Percentiles rank a stretch among this genome's conserved stretches.
Conservation (phyloP, 2,113 vertebrate species). For the Pomatostomus ruficeps region DNA sequence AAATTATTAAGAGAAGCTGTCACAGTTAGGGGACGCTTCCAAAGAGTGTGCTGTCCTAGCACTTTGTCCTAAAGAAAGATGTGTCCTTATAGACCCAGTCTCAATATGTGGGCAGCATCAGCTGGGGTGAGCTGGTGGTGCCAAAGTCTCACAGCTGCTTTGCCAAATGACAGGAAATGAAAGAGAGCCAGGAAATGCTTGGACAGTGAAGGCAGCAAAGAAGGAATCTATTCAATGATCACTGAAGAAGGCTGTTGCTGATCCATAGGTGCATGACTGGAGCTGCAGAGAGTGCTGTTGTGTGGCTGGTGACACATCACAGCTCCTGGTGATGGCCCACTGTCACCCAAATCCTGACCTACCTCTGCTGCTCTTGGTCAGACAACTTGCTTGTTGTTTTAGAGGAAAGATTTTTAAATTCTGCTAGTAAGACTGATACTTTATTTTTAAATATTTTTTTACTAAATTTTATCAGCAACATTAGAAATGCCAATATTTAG, state of each 20-base stretch:
- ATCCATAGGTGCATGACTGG: fast-evolving
- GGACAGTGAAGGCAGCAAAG: neutral
- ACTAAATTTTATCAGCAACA: neutral
- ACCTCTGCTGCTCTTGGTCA: neutral
- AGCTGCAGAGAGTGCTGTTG: neutral
- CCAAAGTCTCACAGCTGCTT: neutral
- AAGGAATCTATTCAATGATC: neutral
- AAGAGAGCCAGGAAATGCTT: neutral
- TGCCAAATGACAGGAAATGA: neutral
- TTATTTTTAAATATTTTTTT: neutral
- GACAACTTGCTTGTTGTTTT: neutral
- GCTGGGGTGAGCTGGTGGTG: neutral
- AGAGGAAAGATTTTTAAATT: neutral
- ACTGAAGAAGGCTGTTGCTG: neutral
- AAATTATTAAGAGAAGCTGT: neutral
- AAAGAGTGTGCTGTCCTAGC: neutral
- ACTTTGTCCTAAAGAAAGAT: neutral
- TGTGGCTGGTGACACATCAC: neutral
- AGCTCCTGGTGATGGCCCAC: neutral
- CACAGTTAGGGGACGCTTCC: neutral
- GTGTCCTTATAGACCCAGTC: neutral
- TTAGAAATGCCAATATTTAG: neutral
- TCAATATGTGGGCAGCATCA: neutral
- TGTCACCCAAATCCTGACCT: neutral
- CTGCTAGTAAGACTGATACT: neutral